Conservation (phyloP, 2,888 invertebrate genomes). For the Ectemnius continuus region DNA sequence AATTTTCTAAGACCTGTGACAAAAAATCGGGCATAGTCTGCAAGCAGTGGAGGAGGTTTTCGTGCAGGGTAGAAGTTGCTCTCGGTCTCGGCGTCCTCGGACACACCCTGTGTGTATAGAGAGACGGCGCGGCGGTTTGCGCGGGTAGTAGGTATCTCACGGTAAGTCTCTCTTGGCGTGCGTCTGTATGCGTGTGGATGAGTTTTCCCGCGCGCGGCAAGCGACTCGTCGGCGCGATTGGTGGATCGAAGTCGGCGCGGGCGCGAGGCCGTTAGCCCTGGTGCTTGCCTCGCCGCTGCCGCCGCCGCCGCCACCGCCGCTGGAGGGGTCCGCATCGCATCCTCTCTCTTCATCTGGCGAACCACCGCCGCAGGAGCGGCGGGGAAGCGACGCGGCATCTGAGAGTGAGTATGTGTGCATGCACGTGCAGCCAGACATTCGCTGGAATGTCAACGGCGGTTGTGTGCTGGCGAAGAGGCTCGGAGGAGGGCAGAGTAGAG, state of each 20-base stretch:
- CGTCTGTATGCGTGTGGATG: constrained; percentile 51
- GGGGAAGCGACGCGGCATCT: constrained; percentile 23
- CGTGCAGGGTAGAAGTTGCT: too few species aligned
- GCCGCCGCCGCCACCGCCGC: too few species aligned
- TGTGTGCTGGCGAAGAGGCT: constrained; percentile 5
- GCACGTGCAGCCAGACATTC: neutral
- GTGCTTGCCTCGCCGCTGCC: constrained; percentile 42
- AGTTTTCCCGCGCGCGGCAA: constrained; percentile 75
- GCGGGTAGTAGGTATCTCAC: constrained; percentile 6
- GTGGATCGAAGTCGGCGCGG: constrained; percentile 61
- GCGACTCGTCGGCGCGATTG: constrained; percentile 58
- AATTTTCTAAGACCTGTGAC: too few species aligned
- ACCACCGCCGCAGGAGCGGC: constrained; percentile 15
- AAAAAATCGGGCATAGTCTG: too few species aligned
- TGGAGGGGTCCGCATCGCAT: neutral
- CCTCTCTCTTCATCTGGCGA: too few species aligned
- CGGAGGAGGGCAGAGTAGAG: neutral
- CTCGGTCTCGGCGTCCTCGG: neutral
- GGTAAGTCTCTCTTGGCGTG: constrained; percentile 2
- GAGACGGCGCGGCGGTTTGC: constrained; percentile 12
- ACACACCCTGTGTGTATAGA: constrained; percentile 6
- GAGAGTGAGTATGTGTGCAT: constrained; percentile 6
- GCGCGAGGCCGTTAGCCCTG: constrained; percentile 62
- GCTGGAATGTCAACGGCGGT: constrained; percentile 4
- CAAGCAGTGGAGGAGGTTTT: neutral